Evolutionary conservation across 2,113 vertebrate genomes (phyloP).

Genomic region (Gavialis gangeticus): DNA sequence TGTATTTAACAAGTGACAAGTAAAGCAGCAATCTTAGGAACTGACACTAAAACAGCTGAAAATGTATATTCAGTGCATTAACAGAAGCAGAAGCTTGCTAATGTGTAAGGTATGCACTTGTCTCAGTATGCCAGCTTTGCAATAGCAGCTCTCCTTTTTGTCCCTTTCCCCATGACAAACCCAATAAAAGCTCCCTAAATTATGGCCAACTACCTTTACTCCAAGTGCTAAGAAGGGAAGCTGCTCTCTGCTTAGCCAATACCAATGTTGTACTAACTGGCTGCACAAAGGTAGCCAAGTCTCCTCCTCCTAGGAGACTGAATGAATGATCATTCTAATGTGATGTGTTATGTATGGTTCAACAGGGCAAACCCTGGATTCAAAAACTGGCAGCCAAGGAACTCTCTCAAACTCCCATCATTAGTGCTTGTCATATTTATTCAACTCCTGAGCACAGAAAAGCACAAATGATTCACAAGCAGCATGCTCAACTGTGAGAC

Average conservation of each 20-base stretch:
- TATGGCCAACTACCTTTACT: neutral
- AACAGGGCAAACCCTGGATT: neutral
- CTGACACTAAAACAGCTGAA: neutral
- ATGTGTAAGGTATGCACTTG: neutral
- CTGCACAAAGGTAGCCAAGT: fast-evolving
- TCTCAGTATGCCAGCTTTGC: neutral
- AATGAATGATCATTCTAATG: neutral
- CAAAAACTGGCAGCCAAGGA: neutral
- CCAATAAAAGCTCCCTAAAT: neutral
- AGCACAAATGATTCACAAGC: neutral
- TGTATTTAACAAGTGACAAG: neutral
- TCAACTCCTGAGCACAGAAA: neutral
- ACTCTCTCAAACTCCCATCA: neutral
- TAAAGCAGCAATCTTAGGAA: neutral
- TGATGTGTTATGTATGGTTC: neutral
- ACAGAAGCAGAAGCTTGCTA: neutral
- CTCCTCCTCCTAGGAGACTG: neutral
- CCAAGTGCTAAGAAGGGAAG: neutral
- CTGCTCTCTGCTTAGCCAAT: neutral
- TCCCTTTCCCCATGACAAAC: neutral
- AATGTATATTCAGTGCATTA: fast-evolving
- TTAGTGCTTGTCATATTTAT: neutral
- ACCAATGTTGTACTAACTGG: neutral
- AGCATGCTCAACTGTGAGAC: fast-evolving
- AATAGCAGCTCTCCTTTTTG: neutral